Evolutionary conservation across 2,888 invertebrate genomes (phyloP), one percentile per base, ranked within the genome.

Genomic region (Tenthredo livida): DNA sequence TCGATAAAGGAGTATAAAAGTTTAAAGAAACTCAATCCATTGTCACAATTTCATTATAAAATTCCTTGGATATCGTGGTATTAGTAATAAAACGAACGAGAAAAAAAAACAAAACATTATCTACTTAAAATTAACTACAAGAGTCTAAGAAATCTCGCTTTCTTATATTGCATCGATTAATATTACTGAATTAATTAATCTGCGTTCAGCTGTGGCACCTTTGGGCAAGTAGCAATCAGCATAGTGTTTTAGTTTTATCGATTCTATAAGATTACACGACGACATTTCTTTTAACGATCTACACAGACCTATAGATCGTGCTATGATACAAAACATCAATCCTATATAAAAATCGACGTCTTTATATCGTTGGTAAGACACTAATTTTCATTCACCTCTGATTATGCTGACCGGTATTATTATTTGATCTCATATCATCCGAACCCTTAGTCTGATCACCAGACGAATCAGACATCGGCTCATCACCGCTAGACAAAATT

Each of bases 391-490:
- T 91, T 91, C 91, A 92, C 90, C 91, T 91, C 85, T 90, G 88
- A 88, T 91, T 90, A 86, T 90, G 90, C 88, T 90, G 90, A 73
- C 87, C 88, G 78, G 87, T 89, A 84, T 89, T 88, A 84, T 90
- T 90, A 84, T 90, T 90, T 80, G 87, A 87, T 84, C 88, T 89
- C 67, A 88, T 77, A 61, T 89, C 87, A 67, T 90, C 90, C 21
- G 89, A 86, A 75, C 87, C 87, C 88, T 91, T 90, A 6, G 89
- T 87, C 84, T 90, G 89, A 85, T 89, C 89, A 61, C 80, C 80
- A 80, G 86, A 90, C 29, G 88, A 88, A 73, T 93, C 93, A 17
- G 91, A 89, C 92, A 93, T 93, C 0, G 93, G 91, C 84, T 94
- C 93, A 47, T 94, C 93, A 17, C 90, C 92, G 54, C 93, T 92